Base-by-base conservation (phyloP, 37 sponge, comb jelly and placozoan genomes). In the Hormiphora californensis region DNA sequence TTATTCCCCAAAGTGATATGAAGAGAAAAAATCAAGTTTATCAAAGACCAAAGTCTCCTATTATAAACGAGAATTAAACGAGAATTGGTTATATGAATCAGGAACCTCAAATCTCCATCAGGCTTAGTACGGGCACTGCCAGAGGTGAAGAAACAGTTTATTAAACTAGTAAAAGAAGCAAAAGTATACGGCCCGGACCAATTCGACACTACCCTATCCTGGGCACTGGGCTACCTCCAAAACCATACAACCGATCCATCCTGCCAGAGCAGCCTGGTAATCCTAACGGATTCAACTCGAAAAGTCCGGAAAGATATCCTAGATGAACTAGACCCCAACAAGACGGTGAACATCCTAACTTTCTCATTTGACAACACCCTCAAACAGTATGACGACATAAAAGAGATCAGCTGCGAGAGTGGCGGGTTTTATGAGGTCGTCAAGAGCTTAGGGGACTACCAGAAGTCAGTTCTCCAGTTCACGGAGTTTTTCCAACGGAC, bases 241-340 rank as follows among this genome's bases (percentile, higher is more conserved):
- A 57, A 57, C 61, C n/a, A 57, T 30, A 57, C 61, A 5, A 57
- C n/a, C 61, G 27, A 57, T 28, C 30, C 61, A 19, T 28, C n/a
- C 61, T 57, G 61, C 23, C 61, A 57, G 30, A 57, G 61, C 61
- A 57, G 61, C n/a, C 61, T 57, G 7, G 61, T 57, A 5, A 12
- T 57, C 9, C 61, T 57, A 28, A 57, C 61, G 4, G 61, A 57
- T 30, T 28, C 30, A 28, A 57, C 17, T 12, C n/a, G 61, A 12
- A 57, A 57, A 15, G 27, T 57, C 7, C n/a, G n/a, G 15, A 57
- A 15, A 57, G 61, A 57, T 28, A 5, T 57, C n/a, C 7, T 57
- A 19, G 61, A 57, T 30, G 61, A 57, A 12, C n/a, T 57, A 30
- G 61, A 57, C 27, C 61, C 61, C 5, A 30, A 57, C 27, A 23